These are phyloP conservation scores for Sminthurinus signatus DNA, from an alignment of 1,140 invertebrate genomes.

Conservation along the genomic window DNA sequence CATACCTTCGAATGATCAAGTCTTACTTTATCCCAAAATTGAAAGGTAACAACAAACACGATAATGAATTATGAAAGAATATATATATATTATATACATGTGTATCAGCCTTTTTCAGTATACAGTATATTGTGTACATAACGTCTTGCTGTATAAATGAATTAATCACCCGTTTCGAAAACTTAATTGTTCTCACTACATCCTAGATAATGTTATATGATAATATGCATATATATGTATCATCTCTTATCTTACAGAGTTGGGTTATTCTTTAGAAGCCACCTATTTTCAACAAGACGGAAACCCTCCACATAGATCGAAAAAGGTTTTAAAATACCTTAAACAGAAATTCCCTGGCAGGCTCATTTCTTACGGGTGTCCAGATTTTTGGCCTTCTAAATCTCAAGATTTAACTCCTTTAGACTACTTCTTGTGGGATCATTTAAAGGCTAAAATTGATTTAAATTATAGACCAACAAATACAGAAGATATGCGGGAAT, in stretches of 20 bases:
- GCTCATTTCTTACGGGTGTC: conserved; percentile 23
- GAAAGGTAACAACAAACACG: too few relatives aligned
- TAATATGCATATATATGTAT: too few relatives aligned
- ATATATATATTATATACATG: too few relatives aligned
- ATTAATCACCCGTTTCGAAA: too few relatives aligned
- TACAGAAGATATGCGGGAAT: background rate
- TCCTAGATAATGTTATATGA: too few relatives aligned
- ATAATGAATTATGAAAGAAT: too few relatives aligned
- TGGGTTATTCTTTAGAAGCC: conserved; percentile 11
- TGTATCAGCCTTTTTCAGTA: too few relatives aligned
- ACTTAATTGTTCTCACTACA: too few relatives aligned
- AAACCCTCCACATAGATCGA: conserved; percentile 22
- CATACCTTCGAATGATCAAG: conserved; percentile 33
- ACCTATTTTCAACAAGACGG: conserved; percentile 40
- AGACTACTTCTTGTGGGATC: conserved; percentile 38
- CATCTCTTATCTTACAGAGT: too few relatives aligned
- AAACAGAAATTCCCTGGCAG: conserved; percentile 19
- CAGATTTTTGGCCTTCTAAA: conserved; percentile 26
- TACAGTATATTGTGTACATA: too few relatives aligned
- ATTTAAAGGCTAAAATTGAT: conserved; percentile 22
- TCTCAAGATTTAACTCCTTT: conserved; percentile 38
- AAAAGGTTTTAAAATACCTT: conserved; percentile 13
- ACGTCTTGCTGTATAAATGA: too few relatives aligned
- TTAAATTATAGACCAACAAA: background rate
- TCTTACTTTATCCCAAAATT: conserved; percentile 26